Percentiles rank a stretch among this genome's conserved stretches.
Conservation (phyloP, 2,113 vertebrate species). For the Potamarius usumacintae region DNA sequence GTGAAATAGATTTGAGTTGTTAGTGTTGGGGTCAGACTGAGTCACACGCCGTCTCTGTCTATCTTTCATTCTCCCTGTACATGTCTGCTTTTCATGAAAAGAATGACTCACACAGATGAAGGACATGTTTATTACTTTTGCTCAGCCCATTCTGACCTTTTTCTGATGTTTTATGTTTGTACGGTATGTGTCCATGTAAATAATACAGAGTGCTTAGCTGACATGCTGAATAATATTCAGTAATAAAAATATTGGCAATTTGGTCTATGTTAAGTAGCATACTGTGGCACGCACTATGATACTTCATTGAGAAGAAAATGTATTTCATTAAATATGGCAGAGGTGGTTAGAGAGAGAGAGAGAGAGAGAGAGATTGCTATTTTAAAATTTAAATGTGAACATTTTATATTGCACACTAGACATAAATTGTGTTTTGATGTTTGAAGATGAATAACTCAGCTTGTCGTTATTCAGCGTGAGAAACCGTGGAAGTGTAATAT, state of each 20-base stretch:
- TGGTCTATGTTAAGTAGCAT: not conserved
- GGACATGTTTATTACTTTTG: not conserved
- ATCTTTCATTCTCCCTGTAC: not conserved
- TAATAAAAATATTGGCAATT: not conserved
- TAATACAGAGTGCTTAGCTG: not conserved
- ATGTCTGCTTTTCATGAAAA: not conserved
- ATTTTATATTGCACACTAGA: not conserved
- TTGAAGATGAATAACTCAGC: not conserved
- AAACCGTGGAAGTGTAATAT: not conserved
- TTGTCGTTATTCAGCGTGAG: not conserved
- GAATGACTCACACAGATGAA: constrained; percentile 4
- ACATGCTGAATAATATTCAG: not conserved
- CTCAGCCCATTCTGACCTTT: not conserved
- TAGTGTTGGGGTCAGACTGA: not conserved
- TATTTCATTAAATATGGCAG: not conserved
- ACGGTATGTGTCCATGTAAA: not conserved
- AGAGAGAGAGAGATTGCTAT: not conserved
- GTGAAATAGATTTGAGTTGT: not conserved
- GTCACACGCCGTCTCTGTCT: not conserved
- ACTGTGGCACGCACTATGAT: not conserved
- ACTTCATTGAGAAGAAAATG: not conserved
- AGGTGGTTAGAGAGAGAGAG: not conserved
- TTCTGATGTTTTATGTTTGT: not conserved
- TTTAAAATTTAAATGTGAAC: not conserved
- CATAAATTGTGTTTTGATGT: not conserved